Conservation (phyloP, 92 coral and sea anemone species). For the Heliopora coerulea region DNA sequence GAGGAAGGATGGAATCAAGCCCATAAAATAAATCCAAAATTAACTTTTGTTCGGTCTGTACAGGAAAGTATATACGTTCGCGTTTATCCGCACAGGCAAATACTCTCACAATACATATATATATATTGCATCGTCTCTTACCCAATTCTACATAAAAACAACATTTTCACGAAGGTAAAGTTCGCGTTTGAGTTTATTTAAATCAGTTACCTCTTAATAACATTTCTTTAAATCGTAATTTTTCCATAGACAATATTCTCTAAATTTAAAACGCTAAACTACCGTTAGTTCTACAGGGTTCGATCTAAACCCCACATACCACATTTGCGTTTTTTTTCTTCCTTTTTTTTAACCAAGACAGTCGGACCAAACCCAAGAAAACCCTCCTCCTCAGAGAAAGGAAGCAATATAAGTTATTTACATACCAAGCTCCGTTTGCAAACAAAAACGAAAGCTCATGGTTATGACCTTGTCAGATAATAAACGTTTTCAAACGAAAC, state of each 20-base stretch:
- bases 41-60: no score
- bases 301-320: not conserved
- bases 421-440: not conserved
- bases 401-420: not conserved
- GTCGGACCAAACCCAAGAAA: not conserved
- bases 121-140: not conserved
- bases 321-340: not conserved
- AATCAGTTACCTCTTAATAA: slow-evolving; percentile 12
- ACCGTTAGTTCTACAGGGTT: not conserved
- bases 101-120: not conserved
- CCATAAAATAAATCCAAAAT: no score
- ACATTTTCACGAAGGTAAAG: not conserved
- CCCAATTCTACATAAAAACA: not conserved
- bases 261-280: slow-evolving; percentile 26
- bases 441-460: not conserved
- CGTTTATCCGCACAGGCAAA: not conserved
- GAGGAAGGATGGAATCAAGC: no score
- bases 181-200: slow-evolving; percentile 11
- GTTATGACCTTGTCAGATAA: no score
- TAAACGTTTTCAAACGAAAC: no score
- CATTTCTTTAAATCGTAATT: slow-evolving; percentile 9
- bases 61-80: no score
- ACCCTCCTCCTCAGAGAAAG: not conserved
- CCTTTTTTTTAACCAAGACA: not conserved
- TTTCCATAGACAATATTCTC: slow-evolving; percentile 27